phyloP scores from a whole-genome alignment of 2,797 vertebrate species.

The Xenops minutus region DNA sequence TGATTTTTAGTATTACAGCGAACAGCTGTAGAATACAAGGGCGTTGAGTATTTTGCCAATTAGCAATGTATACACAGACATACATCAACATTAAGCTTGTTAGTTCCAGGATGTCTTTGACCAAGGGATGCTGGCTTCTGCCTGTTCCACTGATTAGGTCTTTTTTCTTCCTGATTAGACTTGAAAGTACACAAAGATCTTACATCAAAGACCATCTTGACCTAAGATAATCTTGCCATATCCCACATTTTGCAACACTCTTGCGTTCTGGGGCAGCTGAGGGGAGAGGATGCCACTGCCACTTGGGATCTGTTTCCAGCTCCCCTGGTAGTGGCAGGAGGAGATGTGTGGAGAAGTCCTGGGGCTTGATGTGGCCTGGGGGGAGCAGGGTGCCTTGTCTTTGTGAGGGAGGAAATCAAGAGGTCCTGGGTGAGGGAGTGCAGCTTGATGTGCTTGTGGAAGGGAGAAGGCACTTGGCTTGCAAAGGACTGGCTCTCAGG shows the following conservation, averaged over 20 bases:
- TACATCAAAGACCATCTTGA: neutral
- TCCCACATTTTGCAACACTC: neutral
- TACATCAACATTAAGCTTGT: neutral
- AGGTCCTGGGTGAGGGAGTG: accelerated
- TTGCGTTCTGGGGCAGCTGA: neutral
- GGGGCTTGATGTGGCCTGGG: no score
- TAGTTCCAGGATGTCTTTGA: neutral
- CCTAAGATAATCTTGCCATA: neutral
- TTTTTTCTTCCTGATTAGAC: neutral
- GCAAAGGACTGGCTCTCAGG: neutral
- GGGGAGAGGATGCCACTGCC: neutral
- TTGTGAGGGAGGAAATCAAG: neutral
- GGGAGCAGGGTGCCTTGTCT: no score
- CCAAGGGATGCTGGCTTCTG: neutral
- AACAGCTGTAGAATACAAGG: neutral
- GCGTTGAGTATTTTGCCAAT: neutral
- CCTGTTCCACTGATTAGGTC: neutral
- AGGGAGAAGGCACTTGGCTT: neutral
- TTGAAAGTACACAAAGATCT: neutral
- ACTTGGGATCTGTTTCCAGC: no score
- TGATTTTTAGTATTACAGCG: neutral
- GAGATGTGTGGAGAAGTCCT: neutral
- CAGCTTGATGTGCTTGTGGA: neutral
- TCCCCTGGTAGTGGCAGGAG: accelerated
- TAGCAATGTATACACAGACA: neutral